Conservation (phyloP, 2,113 vertebrate species). For the Leptocoma aspasia region DNA sequence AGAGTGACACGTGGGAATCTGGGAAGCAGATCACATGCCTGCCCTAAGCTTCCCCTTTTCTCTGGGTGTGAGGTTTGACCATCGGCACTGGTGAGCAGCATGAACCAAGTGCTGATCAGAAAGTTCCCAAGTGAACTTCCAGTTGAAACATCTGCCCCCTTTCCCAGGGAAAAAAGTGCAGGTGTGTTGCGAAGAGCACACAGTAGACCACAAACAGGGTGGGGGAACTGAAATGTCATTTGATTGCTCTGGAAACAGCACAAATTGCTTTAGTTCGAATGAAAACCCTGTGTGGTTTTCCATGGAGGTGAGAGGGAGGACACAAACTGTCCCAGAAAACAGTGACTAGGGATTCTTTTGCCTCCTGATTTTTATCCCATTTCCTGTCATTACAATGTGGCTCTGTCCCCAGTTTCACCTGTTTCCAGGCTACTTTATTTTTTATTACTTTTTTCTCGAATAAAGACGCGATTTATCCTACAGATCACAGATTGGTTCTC, state of each 20-base stretch:
- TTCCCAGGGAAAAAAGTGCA: neutral
- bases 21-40: neutral
- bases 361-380: neutral
- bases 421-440: neutral
- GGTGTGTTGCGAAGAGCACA: neutral
- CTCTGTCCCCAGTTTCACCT: neutral
- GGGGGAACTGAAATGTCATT: neutral
- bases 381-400: neutral
- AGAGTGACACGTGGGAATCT: neutral
- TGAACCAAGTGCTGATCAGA: neutral
- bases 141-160: neutral
- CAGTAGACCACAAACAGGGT: accelerated
- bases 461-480: neutral
- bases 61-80: neutral
- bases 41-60: too few relatives aligned
- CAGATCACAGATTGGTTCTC: neutral
- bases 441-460: neutral
- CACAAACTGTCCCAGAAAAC: neutral
- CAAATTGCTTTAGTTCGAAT: accelerated
- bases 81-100: accelerated
- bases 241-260: neutral
- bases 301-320: neutral
- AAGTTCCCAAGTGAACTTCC: neutral
- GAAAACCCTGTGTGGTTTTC: neutral
- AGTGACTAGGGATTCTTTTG: neutral